A percentile compares a stretch with the other conserved stretches of the same genome.
These are phyloP conservation scores for Drosophila helvetica DNA, from an alignment of 2,888 invertebrate species.

Conservation along the genomic window DNA sequence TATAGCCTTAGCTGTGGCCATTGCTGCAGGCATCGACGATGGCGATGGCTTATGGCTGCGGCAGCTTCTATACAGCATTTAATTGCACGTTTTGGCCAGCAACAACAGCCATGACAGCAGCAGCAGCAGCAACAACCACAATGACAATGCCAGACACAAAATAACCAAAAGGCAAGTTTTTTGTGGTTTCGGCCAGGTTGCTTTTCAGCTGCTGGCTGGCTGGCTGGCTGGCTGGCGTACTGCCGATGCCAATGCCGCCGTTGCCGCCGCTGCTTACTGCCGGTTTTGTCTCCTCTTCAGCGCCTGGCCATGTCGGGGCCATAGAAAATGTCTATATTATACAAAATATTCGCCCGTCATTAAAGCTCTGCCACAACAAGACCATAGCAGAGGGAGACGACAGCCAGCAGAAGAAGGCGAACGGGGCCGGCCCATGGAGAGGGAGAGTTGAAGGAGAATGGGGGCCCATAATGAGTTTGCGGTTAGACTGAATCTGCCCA, in stretches of 20 bases:
- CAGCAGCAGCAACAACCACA: conserved; percentile 41
- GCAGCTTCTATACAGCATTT: conserved; percentile 59
- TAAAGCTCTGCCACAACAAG: conserved; percentile 17
- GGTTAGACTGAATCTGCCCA: conserved; percentile 39
- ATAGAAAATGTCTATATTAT: conserved; percentile 66
- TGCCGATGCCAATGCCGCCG: no score
- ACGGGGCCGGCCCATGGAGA: background rate
- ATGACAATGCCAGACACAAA: conserved; percentile 65
- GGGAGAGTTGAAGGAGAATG: background rate
- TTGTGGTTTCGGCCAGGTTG: conserved; percentile 53
- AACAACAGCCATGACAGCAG: conserved; percentile 28
- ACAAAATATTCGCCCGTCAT: conserved; percentile 48
- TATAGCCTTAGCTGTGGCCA: conserved; percentile 18
- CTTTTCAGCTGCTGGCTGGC: conserved; percentile 36
- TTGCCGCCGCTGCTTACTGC: conserved; percentile 7
- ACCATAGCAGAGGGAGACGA: background rate
- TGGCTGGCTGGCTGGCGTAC: background rate
- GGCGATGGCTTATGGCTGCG: conserved; percentile 46
- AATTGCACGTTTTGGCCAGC: conserved; percentile 69
- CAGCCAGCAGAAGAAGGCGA: background rate
- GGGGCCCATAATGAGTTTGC: conserved; percentile 55
- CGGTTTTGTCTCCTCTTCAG: conserved; percentile 26
- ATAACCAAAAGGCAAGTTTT: conserved; percentile 63
- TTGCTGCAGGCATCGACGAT: conserved; percentile 40
- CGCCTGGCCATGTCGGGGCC: conserved; percentile 41